Base-by-base conservation (phyloP, 2,888 invertebrate genomes). In the Torymus tubicola region DNA sequence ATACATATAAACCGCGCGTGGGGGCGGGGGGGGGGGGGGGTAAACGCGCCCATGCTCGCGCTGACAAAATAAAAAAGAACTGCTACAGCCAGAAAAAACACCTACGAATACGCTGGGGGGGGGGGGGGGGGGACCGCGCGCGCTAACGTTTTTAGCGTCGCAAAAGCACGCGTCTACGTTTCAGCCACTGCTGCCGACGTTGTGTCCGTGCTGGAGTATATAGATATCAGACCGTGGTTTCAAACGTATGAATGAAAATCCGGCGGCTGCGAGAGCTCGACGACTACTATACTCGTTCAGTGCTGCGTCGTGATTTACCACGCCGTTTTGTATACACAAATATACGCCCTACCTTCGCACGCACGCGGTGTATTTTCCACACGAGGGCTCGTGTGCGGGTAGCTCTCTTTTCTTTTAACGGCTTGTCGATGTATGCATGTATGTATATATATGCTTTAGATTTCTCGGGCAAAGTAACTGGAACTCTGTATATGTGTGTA, bases 391-490 rank as follows among this genome's bases (percentile, higher is more conserved):
- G 8, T 13, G 8, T 12, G 16, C 16, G 12, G n/a, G 10, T 3
- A 31, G 31, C 31, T 31, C 60, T 18, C 77, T 65, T 68, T 68
- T 68, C 63, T 68, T 68, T 68, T 68, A 67, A 64, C 71, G 67
- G 61, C 72, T 2, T 14, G 64, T n/a, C n/a, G n/a, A n/a, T n/a
- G n/a, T n/a, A n/a, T n/a, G n/a, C n/a, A n/a, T n/a, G n/a, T 21
- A 14, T 14, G 8, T 31, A 8, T 69, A 58, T 57, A 67, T 55
- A 55, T 31, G 63, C 14, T 31, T 65, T 52, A 31, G 58, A 53
- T 69, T 73, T 74, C 64, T 69, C 64, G 70, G 71, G 24, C 71
- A 50, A 65, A 80, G 72, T 79, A 79, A 73, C 73, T 69, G 73
- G 64, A 72, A 67, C 64, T 24, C 14, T 42, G 3, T 60, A 12